Percentiles rank a stretch among this genome's conserved stretches.
Evolutionary conservation across 2,797 vertebrate genomes (phyloP).

Genomic region (Ceryle rudis): DNA sequence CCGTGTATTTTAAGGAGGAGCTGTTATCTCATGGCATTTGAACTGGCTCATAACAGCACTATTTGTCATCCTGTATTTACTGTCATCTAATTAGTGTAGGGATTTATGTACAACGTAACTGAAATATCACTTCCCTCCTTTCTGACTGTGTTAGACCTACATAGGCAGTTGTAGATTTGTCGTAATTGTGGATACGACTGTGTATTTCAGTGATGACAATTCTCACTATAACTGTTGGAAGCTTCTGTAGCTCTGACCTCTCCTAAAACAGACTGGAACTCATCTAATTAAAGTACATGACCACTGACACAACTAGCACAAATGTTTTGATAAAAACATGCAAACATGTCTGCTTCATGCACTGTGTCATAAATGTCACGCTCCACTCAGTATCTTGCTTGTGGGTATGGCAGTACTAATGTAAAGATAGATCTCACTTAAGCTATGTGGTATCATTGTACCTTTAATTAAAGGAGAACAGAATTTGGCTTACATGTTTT

Average conservation of each 20-base stretch:
- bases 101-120: background rate
- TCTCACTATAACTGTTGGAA: conserved; percentile 11
- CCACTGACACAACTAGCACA: background rate
- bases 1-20: background rate
- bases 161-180: background rate
- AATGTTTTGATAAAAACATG: background rate
- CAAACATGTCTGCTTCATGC: background rate
- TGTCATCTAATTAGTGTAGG: background rate
- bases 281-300: background rate
- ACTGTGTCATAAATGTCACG: too few species aligned
- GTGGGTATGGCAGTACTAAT: background rate
- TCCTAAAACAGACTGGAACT: background rate
- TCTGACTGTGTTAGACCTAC: background rate
- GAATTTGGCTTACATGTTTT: background rate
- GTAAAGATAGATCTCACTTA: too few species aligned
- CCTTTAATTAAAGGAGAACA: background rate
- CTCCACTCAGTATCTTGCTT: background rate
- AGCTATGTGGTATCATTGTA: background rate
- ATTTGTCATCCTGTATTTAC: background rate
- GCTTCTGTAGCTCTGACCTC: background rate
- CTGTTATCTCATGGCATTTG: background rate
- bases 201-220: background rate
- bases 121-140: background rate
- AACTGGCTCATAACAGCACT: background rate
- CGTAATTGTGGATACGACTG: background rate